Conservation (phyloP, 2,888 invertebrate species). For the Dione vanillae region DNA sequence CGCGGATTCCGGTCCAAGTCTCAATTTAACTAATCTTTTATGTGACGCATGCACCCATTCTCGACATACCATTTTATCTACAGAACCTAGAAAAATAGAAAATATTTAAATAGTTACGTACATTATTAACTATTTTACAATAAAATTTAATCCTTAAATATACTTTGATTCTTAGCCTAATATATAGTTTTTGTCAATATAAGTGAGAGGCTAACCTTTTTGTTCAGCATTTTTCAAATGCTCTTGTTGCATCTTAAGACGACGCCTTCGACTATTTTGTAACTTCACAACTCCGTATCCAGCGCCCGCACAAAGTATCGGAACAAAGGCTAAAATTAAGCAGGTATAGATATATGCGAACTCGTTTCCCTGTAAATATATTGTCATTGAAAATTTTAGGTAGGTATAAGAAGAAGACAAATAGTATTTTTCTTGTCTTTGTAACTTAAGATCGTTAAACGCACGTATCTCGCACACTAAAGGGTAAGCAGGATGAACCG, state of each 20-base stretch:
- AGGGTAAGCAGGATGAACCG: no score
- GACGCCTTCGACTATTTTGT: conserved; percentile 92
- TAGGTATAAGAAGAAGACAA: background rate
- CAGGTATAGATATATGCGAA: conserved; percentile 98
- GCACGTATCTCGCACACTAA: no score
- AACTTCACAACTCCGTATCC: conserved; percentile 96
- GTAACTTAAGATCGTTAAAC: no score
- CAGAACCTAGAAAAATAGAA: conserved; percentile 79
- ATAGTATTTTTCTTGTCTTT: no score
- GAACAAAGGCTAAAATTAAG: conserved; percentile 95
- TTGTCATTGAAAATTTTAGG: background rate
- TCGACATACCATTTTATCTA: conserved; percentile 96
- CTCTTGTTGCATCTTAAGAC: conserved; percentile 92
- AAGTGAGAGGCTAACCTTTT: conserved; percentile 70
- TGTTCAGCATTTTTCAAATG: conserved; percentile 81
- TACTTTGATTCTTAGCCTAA: no score
- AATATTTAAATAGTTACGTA: background rate
- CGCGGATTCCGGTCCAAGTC: conserved; percentile 94
- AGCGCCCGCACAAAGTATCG: conserved; percentile 95
- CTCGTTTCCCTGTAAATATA: conserved; percentile 91
- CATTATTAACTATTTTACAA: background rate
- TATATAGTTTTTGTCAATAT: background rate
- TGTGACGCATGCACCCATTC: conserved; percentile 98
- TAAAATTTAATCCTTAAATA: background rate
- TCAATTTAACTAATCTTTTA: conserved; percentile 93